phyloP scores from a whole-genome alignment of 2,888 invertebrate genomes.

The Melitaea athalia region DNA sequence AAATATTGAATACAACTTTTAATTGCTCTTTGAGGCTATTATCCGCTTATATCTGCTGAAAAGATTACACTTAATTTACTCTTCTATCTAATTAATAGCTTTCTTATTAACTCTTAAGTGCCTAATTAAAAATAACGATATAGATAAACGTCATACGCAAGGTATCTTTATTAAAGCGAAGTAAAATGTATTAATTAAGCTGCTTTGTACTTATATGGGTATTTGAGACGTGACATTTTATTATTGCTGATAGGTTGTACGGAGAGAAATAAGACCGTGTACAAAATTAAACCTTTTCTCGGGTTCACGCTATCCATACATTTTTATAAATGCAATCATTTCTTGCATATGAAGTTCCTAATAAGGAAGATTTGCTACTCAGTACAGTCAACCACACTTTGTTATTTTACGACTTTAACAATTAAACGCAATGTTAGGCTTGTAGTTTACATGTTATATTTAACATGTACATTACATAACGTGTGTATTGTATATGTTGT shows the following conservation, averaged over 20 bases:
- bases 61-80: not conserved
- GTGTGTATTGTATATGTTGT: no score
- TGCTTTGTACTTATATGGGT: slow-evolving; percentile 5
- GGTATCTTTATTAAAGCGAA: slow-evolving; percentile 7
- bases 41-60: not conserved
- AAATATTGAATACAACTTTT: no score
- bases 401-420: no score
- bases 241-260: not conserved
- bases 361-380: no score
- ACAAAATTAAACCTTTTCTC: not conserved
- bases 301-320: no score
- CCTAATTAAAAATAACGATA: slow-evolving; percentile 11
- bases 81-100: slow-evolving; percentile 5
- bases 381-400: no score
- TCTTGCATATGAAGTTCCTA: no score
- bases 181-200: slow-evolving; percentile 9
- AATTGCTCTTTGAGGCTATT: not conserved
- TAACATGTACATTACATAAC: no score
- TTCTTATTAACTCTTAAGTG: slow-evolving; percentile 1
- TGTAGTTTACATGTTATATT: no score
- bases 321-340: no score
- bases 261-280: not conserved
- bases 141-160: slow-evolving; percentile 2
- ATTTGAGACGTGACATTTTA: slow-evolving; percentile 2
- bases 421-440: no score